Conservation (phyloP, 2,888 invertebrate genomes). For the Pseudeuparius sepicola region DNA sequence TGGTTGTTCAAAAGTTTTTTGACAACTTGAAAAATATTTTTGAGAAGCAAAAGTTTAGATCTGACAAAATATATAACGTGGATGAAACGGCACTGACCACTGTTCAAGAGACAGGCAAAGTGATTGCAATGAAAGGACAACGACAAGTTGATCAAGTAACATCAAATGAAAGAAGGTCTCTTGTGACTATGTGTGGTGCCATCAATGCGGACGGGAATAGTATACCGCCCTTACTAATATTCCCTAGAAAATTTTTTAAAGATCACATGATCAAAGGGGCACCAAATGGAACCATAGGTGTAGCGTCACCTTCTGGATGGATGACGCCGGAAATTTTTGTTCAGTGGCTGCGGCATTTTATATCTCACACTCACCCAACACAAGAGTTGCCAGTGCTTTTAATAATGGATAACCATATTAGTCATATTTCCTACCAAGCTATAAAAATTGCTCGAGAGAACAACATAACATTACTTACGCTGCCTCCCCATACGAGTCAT, state of each 20-base stretch:
- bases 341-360: slow-evolving; percentile 14
- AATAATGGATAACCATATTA: too few relatives aligned
- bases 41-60: too few relatives aligned
- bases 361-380: slow-evolving; percentile 10
- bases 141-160: slow-evolving; percentile 20
- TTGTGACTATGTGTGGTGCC: too few relatives aligned
- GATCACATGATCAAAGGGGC: too few relatives aligned
- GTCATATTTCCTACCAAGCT: slow-evolving; percentile 11
- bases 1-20: slow-evolving; percentile 16
- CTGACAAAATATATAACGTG: too few relatives aligned
- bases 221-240: slow-evolving; percentile 19
- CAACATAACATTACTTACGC: slow-evolving; percentile 10
- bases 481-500: too few relatives aligned
- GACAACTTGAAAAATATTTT: too few relatives aligned
- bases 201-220: slow-evolving; percentile 16
- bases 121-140: slow-evolving; percentile 19
- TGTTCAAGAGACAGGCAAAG: too few relatives aligned
- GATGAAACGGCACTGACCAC: too few relatives aligned
- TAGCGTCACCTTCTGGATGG: slow-evolving; percentile 14
- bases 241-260: too few relatives aligned
- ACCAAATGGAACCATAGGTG: too few relatives aligned
- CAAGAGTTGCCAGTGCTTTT: slow-evolving; percentile 10
- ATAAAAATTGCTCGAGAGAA: slow-evolving; percentile 16
- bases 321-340: slow-evolving; percentile 14
- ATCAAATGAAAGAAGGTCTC: slow-evolving; percentile 14